These are phyloP conservation scores for Urocolius indicus DNA, from an alignment of 2,113 vertebrate genomes.

Conservation along the genomic window DNA sequence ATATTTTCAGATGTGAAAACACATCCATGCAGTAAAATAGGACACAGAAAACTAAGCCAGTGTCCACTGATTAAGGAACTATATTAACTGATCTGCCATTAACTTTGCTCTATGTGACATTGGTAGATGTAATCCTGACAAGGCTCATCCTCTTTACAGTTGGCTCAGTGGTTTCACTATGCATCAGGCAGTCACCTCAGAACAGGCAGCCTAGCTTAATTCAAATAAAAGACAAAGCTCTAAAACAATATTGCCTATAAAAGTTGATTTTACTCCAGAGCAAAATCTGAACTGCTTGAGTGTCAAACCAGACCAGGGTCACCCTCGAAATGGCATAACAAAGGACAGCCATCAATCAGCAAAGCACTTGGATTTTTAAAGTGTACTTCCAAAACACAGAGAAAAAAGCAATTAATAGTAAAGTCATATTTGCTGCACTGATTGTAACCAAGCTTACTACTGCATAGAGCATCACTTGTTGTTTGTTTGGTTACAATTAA, in stretches of 20 bases:
- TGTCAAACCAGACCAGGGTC: not conserved
- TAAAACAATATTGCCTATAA: slow-evolving; percentile 27
- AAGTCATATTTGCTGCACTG: not conserved
- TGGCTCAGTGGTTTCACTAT: not conserved
- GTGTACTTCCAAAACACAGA: not conserved
- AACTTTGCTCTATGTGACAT: not conserved
- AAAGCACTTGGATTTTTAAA: slow-evolving; percentile 13
- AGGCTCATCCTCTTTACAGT: not conserved
- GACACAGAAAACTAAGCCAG: not conserved
- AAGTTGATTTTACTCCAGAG: slow-evolving; percentile 53
- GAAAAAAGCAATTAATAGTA: slow-evolving; percentile 26
- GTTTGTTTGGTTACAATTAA: slow-evolving; percentile 57
- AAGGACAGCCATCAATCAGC: not conserved
- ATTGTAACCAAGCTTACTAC: slow-evolving; percentile 40
- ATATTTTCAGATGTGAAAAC: slow-evolving; percentile 41
- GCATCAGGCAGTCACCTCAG: not conserved
- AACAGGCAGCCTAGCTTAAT: not conserved
- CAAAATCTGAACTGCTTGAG: not conserved
- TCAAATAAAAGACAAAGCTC: slow-evolving; percentile 13
- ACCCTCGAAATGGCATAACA: not conserved
- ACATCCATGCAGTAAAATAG: not conserved
- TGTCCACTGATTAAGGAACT: not conserved
- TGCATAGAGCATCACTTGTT: not conserved
- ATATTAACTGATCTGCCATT: not conserved
- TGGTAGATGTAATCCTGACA: not conserved